Evolutionary conservation across 2,113 vertebrate genomes (phyloP).

Genomic region (Cranoglanis bouderius): DNA sequence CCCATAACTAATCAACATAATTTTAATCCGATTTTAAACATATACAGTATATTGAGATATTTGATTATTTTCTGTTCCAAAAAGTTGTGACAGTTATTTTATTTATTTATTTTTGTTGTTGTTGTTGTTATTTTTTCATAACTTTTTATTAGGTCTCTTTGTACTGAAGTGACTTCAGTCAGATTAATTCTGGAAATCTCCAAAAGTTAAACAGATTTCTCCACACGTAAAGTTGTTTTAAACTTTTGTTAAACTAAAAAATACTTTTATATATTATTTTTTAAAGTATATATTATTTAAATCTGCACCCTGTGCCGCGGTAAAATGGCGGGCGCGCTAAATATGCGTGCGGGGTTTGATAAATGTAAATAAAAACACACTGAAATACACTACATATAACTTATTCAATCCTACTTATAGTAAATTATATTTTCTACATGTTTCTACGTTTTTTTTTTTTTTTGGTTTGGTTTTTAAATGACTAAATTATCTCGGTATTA

Average conservation of each 20-base stretch:
- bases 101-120: too few species aligned
- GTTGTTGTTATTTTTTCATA: neutral
- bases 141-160: neutral
- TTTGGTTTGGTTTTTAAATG: too few species aligned
- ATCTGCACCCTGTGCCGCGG: neutral
- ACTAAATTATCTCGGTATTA: neutral
- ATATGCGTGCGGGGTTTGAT: neutral
- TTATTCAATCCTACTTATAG: neutral
- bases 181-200: neutral
- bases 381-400: neutral
- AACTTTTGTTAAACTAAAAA: neutral
- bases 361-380: neutral
- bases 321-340: neutral
- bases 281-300: neutral
- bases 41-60: neutral
- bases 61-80: neutral
- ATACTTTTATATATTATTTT: neutral
- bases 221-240: neutral
- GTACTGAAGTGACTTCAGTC: neutral
- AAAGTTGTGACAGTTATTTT: neutral
- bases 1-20: neutral
- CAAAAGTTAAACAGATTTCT: neutral
- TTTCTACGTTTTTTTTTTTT: too few species aligned
- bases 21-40: neutral
- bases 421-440: neutral